phyloP scores from a whole-genome alignment of 2,797 vertebrate genomes.

The Rhabdophis nuchalis region DNA sequence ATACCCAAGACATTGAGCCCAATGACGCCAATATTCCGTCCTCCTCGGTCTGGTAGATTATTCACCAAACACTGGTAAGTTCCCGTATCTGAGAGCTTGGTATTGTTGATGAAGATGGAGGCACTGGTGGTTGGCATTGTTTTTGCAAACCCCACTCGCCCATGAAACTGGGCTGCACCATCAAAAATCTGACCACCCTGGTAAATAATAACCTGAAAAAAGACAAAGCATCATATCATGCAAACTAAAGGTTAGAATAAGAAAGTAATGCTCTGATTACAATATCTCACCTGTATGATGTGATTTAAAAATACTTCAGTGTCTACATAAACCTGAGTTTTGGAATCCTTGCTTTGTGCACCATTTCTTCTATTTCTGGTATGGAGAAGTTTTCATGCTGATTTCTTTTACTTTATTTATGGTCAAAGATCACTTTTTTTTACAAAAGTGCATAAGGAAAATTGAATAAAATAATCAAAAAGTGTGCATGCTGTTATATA shows the following conservation, averaged over 20 bases:
- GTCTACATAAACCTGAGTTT: background rate
- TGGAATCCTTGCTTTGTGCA: background rate
- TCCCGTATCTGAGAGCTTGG: constrained; percentile 94
- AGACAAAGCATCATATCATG: constrained; percentile 33
- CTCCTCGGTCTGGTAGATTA: constrained; percentile 92
- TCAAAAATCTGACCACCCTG: constrained; percentile 96
- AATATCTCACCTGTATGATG: background rate
- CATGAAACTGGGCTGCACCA: constrained; percentile 87
- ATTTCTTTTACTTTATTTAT: background rate
- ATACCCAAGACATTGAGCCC: constrained; percentile 95
- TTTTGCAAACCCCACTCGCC: constrained; percentile 90
- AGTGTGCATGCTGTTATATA: background rate
- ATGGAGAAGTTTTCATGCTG: background rate
- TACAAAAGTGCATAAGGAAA: background rate
- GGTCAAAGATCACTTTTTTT: background rate
- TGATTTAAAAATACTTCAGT: background rate
- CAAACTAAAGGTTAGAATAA: background rate
- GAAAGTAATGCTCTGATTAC: background rate
- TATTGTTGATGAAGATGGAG: constrained; percentile 99
- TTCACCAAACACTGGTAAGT: constrained; percentile 99
- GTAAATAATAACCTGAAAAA: constrained; percentile 93
- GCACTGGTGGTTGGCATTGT: constrained; percentile 98
- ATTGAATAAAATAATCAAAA: background rate
- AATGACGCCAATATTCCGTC: constrained; percentile 92
- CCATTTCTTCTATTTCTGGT: background rate